Evolutionary conservation across 2,113 vertebrate species (phyloP).

Genomic region (Paracanthobrama guichenoti): DNA sequence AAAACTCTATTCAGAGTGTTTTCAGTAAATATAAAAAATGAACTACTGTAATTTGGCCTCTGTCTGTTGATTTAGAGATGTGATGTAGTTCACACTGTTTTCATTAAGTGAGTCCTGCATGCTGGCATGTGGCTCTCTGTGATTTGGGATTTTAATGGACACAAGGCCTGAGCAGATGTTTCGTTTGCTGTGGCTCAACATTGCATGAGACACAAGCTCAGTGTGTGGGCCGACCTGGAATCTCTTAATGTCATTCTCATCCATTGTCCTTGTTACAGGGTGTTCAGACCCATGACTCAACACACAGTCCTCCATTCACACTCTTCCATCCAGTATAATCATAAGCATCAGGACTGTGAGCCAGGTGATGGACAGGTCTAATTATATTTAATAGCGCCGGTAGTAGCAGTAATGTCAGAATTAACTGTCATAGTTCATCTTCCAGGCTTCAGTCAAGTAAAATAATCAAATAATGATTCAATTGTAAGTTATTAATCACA

Average conservation of each 20-base stretch:
- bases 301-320: conserved; percentile 24
- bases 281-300: conserved; percentile 4
- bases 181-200: neutral
- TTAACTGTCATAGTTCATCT: conserved; percentile 6
- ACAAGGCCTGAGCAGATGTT: conserved; percentile 17
- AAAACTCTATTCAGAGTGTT: neutral
- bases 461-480: conserved; percentile 38
- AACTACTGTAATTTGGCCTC: neutral
- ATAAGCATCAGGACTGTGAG: neutral
- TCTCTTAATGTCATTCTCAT: conserved; percentile 2
- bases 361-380: conserved; percentile 29
- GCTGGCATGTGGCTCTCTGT: neutral
- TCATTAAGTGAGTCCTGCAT: neutral
- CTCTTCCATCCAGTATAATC: neutral
- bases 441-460: conserved; percentile 1
- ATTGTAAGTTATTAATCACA: conserved; percentile 21
- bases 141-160: conserved; percentile 10
- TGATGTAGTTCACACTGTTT: neutral
- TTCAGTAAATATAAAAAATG: neutral
- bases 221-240: conserved; percentile 11
- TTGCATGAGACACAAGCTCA: neutral
- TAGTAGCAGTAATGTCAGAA: conserved; percentile 20
- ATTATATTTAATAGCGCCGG: conserved; percentile 2
- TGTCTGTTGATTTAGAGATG: neutral
- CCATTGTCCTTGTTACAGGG: neutral